Evolutionary conservation across 1,140 invertebrate genomes (phyloP), one percentile per base, ranked within the genome.

Genomic region (Euborellia annulipes): DNA sequence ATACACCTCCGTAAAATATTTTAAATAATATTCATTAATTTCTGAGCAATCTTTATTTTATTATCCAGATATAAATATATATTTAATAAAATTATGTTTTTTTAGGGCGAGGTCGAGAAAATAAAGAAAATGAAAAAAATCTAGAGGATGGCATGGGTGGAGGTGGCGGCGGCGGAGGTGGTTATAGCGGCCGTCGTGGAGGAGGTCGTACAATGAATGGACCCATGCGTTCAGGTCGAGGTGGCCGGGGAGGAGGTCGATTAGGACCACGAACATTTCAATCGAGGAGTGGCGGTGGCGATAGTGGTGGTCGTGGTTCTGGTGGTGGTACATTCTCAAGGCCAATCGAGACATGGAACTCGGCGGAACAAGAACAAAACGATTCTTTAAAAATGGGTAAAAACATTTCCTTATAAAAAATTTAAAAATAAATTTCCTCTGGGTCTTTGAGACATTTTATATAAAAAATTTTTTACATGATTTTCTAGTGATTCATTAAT

Each of bases 81-180:
- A n/a, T n/a, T n/a, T n/a, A n/a, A n/a, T n/a, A n/a, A n/a, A n/a
- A n/a, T n/a, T n/a, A n/a, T 42, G 13, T 46, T 41, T 46, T 50
- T 58, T 55, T 6, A 68, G 69, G 68, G 69, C 66, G 67, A 48
- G 71, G 68, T 47, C 60, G 69, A 40, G 72, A 75, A 54, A 73
- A 72, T 50, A 75, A 74, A 54, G 73, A 77, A 50, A 75, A 74
- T 49, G 72, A 75, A 50, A 65, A 63, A 50, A 71, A 71, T 48
- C 60, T 67, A 55, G 66, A 69, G 49, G 67, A 70, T 20, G 56
- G 62, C 30, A 55, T 63, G 16, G 62, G 57, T 23, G 60, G 65
- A 50, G 59, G 61, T 34, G n/a, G n/a, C n/a, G n/a, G n/a, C n/a
- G n/a, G n/a, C n/a, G n/a, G n/a, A n/a, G n/a, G n/a, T n/a, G n/a